Conservation (phyloP, 64 coral and sea anemone genomes). For the Pocillopora damicornis region DNA sequence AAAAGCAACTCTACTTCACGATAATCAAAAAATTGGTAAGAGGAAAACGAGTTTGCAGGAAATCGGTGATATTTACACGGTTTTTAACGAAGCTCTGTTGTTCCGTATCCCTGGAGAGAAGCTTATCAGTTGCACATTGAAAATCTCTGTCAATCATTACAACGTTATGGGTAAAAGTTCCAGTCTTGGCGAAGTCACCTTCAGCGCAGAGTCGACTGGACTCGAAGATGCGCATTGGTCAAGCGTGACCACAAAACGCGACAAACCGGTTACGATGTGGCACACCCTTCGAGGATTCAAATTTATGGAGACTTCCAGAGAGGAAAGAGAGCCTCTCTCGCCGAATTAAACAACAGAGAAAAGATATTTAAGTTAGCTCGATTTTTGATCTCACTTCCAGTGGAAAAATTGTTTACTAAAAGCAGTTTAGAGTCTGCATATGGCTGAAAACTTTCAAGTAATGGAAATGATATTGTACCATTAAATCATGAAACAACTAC, state of each 20-base stretch:
- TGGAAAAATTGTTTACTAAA: too few relatives aligned
- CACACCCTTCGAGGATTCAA: slow-evolving; percentile 82
- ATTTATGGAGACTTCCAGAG: slow-evolving; percentile 50
- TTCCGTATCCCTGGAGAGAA: slow-evolving; percentile 69
- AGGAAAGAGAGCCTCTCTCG: slow-evolving; percentile 50
- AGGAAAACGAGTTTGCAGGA: slow-evolving; percentile 76
- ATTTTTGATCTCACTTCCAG: not conserved
- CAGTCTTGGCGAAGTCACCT: slow-evolving; percentile 65
- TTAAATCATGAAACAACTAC: too few relatives aligned
- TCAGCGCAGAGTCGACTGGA: slow-evolving; percentile 59
- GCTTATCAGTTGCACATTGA: slow-evolving; percentile 41
- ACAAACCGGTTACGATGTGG: slow-evolving; percentile 79
- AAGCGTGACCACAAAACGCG: slow-evolving; percentile 58
- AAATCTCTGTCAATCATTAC: slow-evolving; percentile 72
- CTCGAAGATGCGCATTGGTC: slow-evolving; percentile 80
- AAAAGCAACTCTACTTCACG: slow-evolving; percentile 43
- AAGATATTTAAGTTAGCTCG: not conserved
- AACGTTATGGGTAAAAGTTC: slow-evolving; percentile 80
- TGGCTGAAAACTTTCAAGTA: too few relatives aligned
- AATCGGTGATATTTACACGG: slow-evolving; percentile 55
- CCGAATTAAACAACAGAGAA: slow-evolving; percentile 10
- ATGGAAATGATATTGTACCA: too few relatives aligned
- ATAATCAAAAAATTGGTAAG: slow-evolving; percentile 55
- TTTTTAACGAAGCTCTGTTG: slow-evolving; percentile 83
- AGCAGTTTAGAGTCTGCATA: too few relatives aligned